Percentiles rank a stretch among this genome's conserved stretches.
phyloP scores from a whole-genome alignment of 2,888 invertebrate genomes.

The Pseudococcus longispinus region DNA sequence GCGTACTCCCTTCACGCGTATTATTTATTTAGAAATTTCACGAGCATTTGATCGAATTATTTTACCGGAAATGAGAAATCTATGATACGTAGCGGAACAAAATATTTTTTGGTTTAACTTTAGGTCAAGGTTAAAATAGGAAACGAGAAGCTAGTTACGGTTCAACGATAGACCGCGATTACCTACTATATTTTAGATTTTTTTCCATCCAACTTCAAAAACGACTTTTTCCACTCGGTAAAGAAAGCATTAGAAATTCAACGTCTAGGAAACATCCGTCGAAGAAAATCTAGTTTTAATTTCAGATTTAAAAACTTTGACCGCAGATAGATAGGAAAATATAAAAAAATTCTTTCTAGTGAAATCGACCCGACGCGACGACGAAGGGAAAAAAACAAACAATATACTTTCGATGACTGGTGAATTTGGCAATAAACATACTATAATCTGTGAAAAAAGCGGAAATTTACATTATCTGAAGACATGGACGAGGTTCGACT shows the following conservation, averaged over 20 bases:
- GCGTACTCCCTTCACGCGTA: no score
- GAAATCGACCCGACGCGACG: not conserved
- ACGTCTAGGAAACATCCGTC: not conserved
- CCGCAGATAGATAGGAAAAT: not conserved
- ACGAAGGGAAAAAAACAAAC: not conserved
- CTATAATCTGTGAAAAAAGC: constrained; percentile 24
- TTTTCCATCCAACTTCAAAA: not conserved
- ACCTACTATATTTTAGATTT: not conserved
- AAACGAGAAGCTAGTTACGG: not conserved
- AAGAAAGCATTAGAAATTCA: not conserved
- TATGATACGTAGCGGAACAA: not conserved
- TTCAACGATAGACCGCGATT: not conserved
- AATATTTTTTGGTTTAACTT: not conserved
- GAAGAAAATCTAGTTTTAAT: not conserved
- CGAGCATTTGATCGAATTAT: not conserved
- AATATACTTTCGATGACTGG: constrained; percentile 36
- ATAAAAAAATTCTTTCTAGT: not conserved
- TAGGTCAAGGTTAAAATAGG: constrained; percentile 17
- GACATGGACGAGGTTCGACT: not conserved
- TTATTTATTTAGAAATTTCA: no score
- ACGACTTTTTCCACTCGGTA: not conserved
- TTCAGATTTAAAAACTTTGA: not conserved
- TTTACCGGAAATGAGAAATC: constrained; percentile 10
- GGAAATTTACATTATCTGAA: constrained; percentile 14
- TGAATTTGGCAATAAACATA: not conserved